Conservation (phyloP, 2,888 invertebrate species). For the Epistrophella euchroma region DNA sequence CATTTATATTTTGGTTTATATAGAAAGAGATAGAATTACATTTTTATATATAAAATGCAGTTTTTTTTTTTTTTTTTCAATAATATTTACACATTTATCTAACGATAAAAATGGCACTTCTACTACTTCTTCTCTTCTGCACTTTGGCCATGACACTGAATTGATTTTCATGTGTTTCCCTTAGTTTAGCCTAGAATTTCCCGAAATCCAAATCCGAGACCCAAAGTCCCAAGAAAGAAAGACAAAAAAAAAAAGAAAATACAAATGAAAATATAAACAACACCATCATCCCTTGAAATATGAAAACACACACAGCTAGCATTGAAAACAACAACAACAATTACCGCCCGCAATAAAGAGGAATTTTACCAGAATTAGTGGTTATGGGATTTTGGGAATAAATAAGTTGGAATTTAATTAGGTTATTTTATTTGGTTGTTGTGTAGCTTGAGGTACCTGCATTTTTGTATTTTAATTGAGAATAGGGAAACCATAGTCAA, state of each 20-base stretch:
- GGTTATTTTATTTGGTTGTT: neutral
- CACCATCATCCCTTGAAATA: conserved; percentile 67
- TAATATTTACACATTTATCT: conserved; percentile 48
- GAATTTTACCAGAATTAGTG: conserved; percentile 32
- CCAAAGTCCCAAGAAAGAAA: conserved; percentile 17
- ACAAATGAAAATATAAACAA: conserved; percentile 53
- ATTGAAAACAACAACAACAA: conserved; percentile 12
- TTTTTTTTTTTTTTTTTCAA: conserved; percentile 22
- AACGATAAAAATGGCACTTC: conserved; percentile 49
- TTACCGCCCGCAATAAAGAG: conserved; percentile 38
- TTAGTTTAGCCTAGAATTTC: conserved; percentile 69
- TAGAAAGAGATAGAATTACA: conserved; percentile 60
- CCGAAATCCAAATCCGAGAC: conserved; percentile 49
- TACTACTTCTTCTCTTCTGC: conserved; percentile 34
- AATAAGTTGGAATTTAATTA: neutral
- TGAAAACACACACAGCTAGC: conserved; percentile 1
- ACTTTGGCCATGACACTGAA: conserved; percentile 76
- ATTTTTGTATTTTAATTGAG: neutral
- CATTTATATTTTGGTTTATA: conserved; percentile 37
- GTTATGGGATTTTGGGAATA: neutral
- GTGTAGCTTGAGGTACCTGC: neutral
- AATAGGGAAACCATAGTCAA: too few relatives aligned
- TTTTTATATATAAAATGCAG: conserved; percentile 49
- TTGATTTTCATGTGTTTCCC: conserved; percentile 70
- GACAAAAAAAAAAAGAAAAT: conserved; percentile 43